Evolutionary conservation across 2,888 invertebrate species (phyloP), one percentile per base, ranked within the genome.

Genomic region (Agrilus biguttatus): DNA sequence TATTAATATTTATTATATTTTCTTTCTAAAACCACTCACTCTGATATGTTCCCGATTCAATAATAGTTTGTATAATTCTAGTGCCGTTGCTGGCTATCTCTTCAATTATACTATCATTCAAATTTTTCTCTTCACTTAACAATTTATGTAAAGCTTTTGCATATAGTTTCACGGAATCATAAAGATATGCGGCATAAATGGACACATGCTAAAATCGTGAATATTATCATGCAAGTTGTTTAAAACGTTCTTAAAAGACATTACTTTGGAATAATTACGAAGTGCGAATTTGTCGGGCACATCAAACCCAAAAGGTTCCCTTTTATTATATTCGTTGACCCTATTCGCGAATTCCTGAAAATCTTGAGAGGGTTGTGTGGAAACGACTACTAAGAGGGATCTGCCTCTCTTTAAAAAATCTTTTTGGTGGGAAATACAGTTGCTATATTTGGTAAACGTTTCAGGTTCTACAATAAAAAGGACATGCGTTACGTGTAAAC

Each of bases 161-260:
- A 63, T 96, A 97, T 32, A 96, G 70, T 62, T 80, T 80, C 34
- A 96, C 87, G 1, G 96, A 89, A 69, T 97, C 96, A 66, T 95
- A 96, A 51, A 92, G 73, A 67, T 95, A 91, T 36, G 90, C 91
- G 45, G 95, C 95, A 63, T 89, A 89, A 52, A 92, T 84, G 35
- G 86, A 83, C 37, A 91, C 83, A 63, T 82, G 85, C 84, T 88
- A 71, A 48, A 76, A 74, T 46, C 53, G 51, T 44, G 55, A 47
- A 19, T 3, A 10, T 28, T 28, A 28, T 10, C 10, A 8, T 10
- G 8, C 4, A 10, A 1, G 10, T 28, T 10, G 8, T 2, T 28
- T 28, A 10, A 10, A 10, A 17, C n/a, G 6, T 13, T 14, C 12
- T 28, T 10, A 28, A 28, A 10, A 10, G 28, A n/a, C 36, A 36